A percentile compares a stretch with the other conserved stretches of the same genome.
These are phyloP conservation scores for Amphibalanus amphitrite DNA, from an alignment of 1,140 invertebrate species.

Conservation along the genomic window DNA sequence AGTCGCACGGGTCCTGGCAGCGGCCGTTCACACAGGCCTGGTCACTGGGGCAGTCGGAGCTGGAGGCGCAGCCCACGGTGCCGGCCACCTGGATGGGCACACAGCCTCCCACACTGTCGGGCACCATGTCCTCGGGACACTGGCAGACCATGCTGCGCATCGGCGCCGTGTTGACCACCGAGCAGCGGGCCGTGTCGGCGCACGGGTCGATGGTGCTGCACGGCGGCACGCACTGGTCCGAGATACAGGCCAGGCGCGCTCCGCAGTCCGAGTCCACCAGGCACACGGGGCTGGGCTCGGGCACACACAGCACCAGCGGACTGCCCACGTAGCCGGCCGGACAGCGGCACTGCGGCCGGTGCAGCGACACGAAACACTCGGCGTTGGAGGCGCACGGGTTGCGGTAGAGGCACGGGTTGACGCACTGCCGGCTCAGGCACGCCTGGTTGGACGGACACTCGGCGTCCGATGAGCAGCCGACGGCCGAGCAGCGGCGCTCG, in stretches of 20 bases:
- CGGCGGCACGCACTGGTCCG: conserved; percentile 23
- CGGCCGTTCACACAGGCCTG: conserved; percentile 48
- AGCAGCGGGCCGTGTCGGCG: conserved; percentile 21
- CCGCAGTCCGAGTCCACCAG: conserved; percentile 23
- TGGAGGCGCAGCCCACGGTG: conserved; percentile 46
- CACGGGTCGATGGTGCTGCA: conserved; percentile 23
- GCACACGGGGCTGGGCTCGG: conserved; percentile 28
- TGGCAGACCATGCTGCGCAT: conserved; percentile 22
- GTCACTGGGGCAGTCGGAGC: conserved; percentile 50
- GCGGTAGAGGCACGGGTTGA: conserved; percentile 19
- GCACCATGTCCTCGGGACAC: conserved; percentile 22
- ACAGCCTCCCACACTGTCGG: conserved; percentile 13
- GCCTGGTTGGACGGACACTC: conserved; percentile 22
- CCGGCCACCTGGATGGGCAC: conserved; percentile 34
- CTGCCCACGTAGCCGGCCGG: conserved; percentile 21
- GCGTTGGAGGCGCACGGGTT: conserved; percentile 25
- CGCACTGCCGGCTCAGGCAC: conserved; percentile 23
- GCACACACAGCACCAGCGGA: conserved; percentile 21
- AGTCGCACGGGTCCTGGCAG: conserved; percentile 58
- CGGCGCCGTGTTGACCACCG: conserved; percentile 20
- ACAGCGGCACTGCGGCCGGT: conserved; percentile 23
- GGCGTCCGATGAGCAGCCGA: conserved; percentile 20
- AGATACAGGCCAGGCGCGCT: conserved; percentile 23
- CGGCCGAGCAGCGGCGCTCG: conserved; percentile 17
- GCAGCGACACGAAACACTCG: conserved; percentile 22